Percentiles rank a stretch among this genome's conserved stretches.
phyloP scores from a whole-genome alignment of 2,113 vertebrate species.

The Podarcis cretensis region DNA sequence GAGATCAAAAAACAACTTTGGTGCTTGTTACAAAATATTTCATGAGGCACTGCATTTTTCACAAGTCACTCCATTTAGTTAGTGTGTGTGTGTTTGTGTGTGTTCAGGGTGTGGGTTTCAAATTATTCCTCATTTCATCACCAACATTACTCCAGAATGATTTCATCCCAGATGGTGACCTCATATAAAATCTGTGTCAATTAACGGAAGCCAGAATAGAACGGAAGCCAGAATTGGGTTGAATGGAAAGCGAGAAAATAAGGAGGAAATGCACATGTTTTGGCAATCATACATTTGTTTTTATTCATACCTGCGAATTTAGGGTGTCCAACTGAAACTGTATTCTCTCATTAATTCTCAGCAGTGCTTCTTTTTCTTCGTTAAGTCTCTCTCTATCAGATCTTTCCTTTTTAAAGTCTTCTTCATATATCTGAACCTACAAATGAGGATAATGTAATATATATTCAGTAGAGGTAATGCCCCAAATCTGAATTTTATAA shows the following conservation, averaged over 20 bases:
- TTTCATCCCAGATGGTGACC: conserved; percentile 69
- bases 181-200: conserved; percentile 62
- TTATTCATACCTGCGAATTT: conserved; percentile 70
- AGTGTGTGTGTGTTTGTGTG: conserved; percentile 8
- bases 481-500: background rate
- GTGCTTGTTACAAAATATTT: conserved; percentile 38
- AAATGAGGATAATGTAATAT: conserved; percentile 3
- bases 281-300: conserved; percentile 45
- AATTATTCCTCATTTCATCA: conserved; percentile 53
- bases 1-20: conserved; percentile 36
- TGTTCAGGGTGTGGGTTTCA: conserved; percentile 38
- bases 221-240: conserved; percentile 33
- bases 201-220: conserved; percentile 55
- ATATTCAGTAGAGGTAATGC: background rate
- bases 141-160: conserved; percentile 67
- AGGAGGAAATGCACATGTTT: conserved; percentile 51
- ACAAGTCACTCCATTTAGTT: conserved; percentile 50
- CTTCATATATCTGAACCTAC: conserved; percentile 80
- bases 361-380: conserved; percentile 75
- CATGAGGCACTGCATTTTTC: conserved; percentile 44
- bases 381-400: conserved; percentile 77
- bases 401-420: conserved; percentile 80
- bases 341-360: conserved; percentile 63
- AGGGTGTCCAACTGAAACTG: conserved; percentile 67
- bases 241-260: conserved; percentile 56